Evolutionary conservation across 2,113 vertebrate species (phyloP).

Genomic region (Dendrocopos noguchii): DNA sequence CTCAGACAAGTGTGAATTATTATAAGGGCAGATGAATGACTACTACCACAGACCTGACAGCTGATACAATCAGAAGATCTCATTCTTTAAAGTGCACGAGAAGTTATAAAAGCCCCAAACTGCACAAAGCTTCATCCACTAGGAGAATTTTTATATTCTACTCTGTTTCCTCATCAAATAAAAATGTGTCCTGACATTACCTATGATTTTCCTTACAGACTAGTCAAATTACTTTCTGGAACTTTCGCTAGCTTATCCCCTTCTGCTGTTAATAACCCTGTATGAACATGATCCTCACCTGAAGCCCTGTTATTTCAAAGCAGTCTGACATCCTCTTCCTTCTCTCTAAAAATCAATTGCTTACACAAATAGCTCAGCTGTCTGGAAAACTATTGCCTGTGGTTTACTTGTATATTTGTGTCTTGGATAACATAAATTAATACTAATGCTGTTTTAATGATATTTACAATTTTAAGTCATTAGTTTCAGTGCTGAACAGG

Average conservation of each 20-base stretch:
- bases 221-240: background rate
- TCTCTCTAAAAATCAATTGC: background rate
- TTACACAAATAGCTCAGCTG: background rate
- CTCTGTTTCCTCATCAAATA: background rate
- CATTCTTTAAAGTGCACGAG: background rate
- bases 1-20: background rate
- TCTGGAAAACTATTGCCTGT: background rate
- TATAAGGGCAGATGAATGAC: background rate
- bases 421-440: background rate
- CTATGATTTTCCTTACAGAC: background rate
- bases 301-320: background rate
- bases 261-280: background rate
- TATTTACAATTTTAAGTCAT: background rate
- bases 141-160: background rate
- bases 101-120: background rate
- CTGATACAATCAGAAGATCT: background rate
- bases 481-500: background rate
- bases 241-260: background rate
- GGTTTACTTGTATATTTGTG: background rate
- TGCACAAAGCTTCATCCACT: background rate
- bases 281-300: background rate
- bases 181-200: background rate
- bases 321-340: background rate
- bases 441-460: background rate
- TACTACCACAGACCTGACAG: background rate